These are phyloP conservation scores for Coptodon bakossiorum DNA, from an alignment of 2,113 vertebrate species.

Conservation along the genomic window DNA sequence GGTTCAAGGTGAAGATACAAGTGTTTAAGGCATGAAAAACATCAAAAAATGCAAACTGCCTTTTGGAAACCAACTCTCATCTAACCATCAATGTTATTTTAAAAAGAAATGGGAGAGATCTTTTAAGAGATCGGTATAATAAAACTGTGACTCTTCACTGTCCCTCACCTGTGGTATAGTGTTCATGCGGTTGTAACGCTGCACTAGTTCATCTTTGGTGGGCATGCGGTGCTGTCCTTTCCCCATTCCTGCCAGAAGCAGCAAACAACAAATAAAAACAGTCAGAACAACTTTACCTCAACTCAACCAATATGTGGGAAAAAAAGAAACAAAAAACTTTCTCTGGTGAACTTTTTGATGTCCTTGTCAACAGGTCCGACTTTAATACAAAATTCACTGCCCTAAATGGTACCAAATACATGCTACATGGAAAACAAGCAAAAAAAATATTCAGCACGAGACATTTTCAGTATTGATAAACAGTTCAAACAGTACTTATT, in stretches of 20 bases:
- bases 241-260: slow-evolving; percentile 86
- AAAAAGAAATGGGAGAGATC: not conserved
- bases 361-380: not conserved
- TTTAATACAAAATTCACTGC: not conserved
- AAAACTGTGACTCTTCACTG: not conserved
- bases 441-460: not conserved
- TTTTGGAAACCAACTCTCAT: not conserved
- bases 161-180: slow-evolving; percentile 90
- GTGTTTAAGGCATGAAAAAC: not conserved
- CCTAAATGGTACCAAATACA: not conserved
- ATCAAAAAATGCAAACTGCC: not conserved
- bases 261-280: slow-evolving; percentile 3
- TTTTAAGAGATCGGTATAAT: not conserved
- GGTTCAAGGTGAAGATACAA: not conserved
- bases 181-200: slow-evolving; percentile 98
- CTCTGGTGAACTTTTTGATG: not conserved
- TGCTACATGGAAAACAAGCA: not conserved
- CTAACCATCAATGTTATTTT: not conserved
- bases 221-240: slow-evolving; percentile 99
- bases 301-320: not conserved
- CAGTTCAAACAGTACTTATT: not conserved
- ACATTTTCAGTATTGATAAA: not conserved
- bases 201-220: slow-evolving; percentile 96
- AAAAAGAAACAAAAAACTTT: not conserved
- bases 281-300: not conserved